Evolutionary conservation across 2,888 invertebrate species (phyloP), one percentile per base, ranked within the genome.

Genomic region (Polyommatus icarus): DNA sequence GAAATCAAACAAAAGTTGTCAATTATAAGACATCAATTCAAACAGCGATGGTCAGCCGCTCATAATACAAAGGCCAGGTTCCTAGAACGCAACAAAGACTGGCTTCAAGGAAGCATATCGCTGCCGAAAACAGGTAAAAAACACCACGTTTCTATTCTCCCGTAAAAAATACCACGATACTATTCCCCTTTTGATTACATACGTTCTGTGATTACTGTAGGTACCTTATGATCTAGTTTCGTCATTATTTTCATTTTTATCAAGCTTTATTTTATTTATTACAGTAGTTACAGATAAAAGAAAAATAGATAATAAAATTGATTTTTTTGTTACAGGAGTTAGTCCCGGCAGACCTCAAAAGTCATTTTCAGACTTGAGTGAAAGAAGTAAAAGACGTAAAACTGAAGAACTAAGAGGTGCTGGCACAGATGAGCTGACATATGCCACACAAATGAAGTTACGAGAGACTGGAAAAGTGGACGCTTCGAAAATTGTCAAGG

Each of bases 401-500:
- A 32, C 32, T 32, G 32, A 32, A 32, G 32, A 32, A 32, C 32
- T 32, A 32, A 76, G 80, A 76, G 67, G 76, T 29, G 46, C 59
- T 36, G 57, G 76, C 20, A 0, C 15, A 73, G 77, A 79, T 76
- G 80, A 78, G 72, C 54, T 81, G 71, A 75, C 78, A 18, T 80
- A 81, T 73, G 80, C 82, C 50, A 79, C 79, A 71, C 79, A 80
- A 76, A 79, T 80, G 78, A 79, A 78, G 73, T 79, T 82, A 8
- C 78, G 79, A 73, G 72, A 80, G 57, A 59, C 78, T n/a, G 80
- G 81, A 20, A 78, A 80, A 71, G 76, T 78, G 0, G 80, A 81
- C 67, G 82, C 80, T 59, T 80, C 81, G 76, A 78, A 81, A 78
- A 73, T 79, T 8, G 73, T 81, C 57, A 81, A 80, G 59, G 75